phyloP scores from a whole-genome alignment of 2,888 invertebrate species.

The Limnephilus marmoratus region DNA sequence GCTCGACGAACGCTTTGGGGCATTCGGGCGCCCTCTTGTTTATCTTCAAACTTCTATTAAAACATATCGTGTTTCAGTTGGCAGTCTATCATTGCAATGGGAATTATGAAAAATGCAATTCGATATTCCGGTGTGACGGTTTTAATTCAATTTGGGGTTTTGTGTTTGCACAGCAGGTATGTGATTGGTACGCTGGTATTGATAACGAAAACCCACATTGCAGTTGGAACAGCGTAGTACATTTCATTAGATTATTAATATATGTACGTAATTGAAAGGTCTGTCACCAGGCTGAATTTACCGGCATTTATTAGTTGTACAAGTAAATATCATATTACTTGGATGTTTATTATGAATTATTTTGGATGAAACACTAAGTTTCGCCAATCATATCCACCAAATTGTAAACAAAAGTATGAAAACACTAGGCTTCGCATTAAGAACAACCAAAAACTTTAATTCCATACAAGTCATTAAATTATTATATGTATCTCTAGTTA shows the following conservation, averaged over 20 bases:
- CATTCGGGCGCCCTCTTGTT: conserved; percentile 39
- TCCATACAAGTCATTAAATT: too few relatives aligned
- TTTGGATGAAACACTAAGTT: too few relatives aligned
- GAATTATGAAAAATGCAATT: conserved; percentile 45
- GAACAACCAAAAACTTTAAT: too few relatives aligned
- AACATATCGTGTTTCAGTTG: conserved; percentile 53
- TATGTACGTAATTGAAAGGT: background rate
- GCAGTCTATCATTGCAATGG: conserved; percentile 47
- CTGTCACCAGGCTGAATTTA: background rate
- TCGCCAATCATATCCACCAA: too few relatives aligned
- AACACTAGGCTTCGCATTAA: too few relatives aligned
- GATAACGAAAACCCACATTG: background rate
- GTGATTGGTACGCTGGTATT: too few relatives aligned
- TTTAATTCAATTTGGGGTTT: conserved; percentile 52
- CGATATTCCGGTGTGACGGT: conserved; percentile 42
- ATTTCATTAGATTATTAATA: background rate
- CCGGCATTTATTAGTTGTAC: background rate
- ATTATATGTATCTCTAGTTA: too few relatives aligned
- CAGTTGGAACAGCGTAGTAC: background rate
- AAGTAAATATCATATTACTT: too few relatives aligned
- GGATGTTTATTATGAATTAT: too few relatives aligned
- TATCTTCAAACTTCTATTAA: conserved; percentile 54
- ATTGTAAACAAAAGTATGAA: too few relatives aligned
- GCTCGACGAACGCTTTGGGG: conserved; percentile 30
- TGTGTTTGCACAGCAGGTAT: conserved; percentile 43